Percentiles rank a stretch among this genome's conserved stretches.
phyloP scores from a whole-genome alignment of 2,888 invertebrate genomes.

The Tipula lateralis region DNA sequence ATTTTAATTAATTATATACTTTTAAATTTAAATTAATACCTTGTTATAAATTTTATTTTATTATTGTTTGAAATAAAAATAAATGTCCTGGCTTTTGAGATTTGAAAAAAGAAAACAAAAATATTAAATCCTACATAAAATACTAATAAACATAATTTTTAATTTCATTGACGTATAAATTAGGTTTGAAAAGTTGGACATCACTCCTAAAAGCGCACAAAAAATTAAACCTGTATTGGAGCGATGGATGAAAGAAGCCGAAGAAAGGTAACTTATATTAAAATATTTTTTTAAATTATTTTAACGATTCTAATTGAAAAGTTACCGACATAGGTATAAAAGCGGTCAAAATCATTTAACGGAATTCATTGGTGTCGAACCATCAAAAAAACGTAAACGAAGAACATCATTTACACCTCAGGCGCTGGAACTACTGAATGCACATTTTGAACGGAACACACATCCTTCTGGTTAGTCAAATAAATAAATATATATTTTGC shows the following conservation, averaged over 20 bases:
- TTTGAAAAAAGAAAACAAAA: background rate
- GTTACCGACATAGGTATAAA: constrained; percentile 75
- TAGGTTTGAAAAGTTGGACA: constrained; percentile 99
- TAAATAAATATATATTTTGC: background rate
- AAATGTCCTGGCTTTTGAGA: constrained; percentile 61
- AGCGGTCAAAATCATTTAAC: constrained; percentile 90
- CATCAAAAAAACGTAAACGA: constrained; percentile 93
- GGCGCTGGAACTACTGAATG: constrained; percentile 88
- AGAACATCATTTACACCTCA: constrained; percentile 96
- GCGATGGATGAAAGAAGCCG: constrained; percentile 98
- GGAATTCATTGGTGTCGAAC: constrained; percentile 93
- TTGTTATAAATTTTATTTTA: constrained; percentile 33
- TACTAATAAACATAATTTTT: background rate
- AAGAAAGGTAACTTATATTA: constrained; percentile 72
- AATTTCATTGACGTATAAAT: constrained; percentile 54
- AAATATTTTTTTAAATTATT: background rate
- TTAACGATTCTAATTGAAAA: constrained; percentile 35
- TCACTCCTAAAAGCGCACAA: constrained; percentile 98
- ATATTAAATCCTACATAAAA: no score
- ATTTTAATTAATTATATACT: constrained; percentile 47
- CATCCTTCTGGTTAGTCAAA: constrained; percentile 86
- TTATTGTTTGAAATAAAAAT: constrained; percentile 32
- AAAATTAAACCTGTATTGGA: constrained; percentile 98
- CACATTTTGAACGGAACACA: constrained; percentile 93
- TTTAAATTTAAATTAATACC: constrained; percentile 25